phyloP scores from a whole-genome alignment of 2,888 invertebrate genomes.

The Polyommatus icarus region DNA sequence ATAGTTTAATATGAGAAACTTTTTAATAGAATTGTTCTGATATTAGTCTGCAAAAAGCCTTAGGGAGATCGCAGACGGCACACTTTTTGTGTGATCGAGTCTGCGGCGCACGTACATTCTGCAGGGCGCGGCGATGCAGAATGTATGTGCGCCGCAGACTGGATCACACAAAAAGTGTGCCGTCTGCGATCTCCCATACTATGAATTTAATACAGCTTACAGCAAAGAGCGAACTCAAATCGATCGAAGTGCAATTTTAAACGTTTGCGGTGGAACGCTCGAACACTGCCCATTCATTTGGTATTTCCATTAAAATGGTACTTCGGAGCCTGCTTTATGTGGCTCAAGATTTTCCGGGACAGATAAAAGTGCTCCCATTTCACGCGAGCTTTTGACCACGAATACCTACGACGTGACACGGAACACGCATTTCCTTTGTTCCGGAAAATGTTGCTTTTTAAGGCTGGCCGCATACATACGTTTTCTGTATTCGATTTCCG shows the following conservation, averaged over 20 bases:
- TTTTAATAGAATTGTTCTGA: background rate
- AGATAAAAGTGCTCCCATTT: conserved; percentile 70
- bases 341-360: conserved; percentile 69
- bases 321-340: conserved; percentile 77
- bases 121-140: too few relatives aligned
- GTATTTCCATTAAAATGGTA: conserved; percentile 72
- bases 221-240: background rate
- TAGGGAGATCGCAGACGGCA: too few relatives aligned
- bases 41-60: too few relatives aligned
- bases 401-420: background rate
- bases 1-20: background rate
- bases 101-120: too few relatives aligned
- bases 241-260: conserved; percentile 54
- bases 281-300: conserved; percentile 67
- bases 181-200: too few relatives aligned
- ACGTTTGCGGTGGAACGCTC: conserved; percentile 52
- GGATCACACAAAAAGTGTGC: too few relatives aligned
- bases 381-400: conserved; percentile 29
- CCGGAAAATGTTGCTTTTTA: background rate
- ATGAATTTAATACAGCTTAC: too few relatives aligned
- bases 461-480: too few relatives aligned
- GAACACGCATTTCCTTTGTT: background rate
- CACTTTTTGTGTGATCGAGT: too few relatives aligned
- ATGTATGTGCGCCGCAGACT: too few relatives aligned
- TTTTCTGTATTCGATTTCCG: too few relatives aligned